Evolutionary conservation across 1,140 invertebrate species (phyloP).

Genomic region (Hestina assimilis): DNA sequence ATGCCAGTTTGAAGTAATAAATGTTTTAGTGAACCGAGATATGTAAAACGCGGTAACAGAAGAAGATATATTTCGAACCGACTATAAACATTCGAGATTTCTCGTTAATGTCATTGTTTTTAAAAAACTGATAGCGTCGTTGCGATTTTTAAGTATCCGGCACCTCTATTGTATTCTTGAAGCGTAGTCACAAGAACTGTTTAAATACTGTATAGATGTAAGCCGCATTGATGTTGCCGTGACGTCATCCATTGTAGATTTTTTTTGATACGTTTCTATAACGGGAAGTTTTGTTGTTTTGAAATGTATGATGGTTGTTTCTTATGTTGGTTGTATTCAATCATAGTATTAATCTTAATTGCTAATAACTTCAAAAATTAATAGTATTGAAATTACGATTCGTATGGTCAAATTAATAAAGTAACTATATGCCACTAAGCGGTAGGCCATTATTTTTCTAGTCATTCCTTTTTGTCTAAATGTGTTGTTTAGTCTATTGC

Average conservation of each 20-base stretch:
- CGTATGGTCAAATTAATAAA: too few relatives aligned
- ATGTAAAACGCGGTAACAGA: background rate
- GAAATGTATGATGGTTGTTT: too few relatives aligned
- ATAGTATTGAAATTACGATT: too few relatives aligned
- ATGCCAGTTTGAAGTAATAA: background rate
- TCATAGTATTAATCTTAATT: too few relatives aligned
- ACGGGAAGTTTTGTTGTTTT: too few relatives aligned
- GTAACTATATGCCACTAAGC: too few relatives aligned
- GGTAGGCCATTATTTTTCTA: too few relatives aligned
- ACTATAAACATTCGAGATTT: constrained; percentile 2
- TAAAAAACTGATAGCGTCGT: constrained; percentile 13
- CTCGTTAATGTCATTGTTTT: constrained; percentile 23
- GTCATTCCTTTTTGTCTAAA: too few relatives aligned
- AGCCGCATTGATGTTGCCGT: constrained; percentile 4
- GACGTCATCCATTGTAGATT: constrained; percentile 16
- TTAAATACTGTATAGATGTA: constrained; percentile 25
- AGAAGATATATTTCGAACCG: background rate
- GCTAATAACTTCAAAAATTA: too few relatives aligned
- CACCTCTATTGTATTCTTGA: constrained; percentile 39
- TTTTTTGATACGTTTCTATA: too few relatives aligned
- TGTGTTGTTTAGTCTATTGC: too few relatives aligned
- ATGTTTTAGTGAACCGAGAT: background rate
- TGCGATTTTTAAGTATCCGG: constrained; percentile 31
- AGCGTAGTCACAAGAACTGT: constrained; percentile 21
- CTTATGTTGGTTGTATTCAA: too few relatives aligned